Evolutionary conservation across 2,888 invertebrate species (phyloP).

Genomic region (Oxytorus armatus): DNA sequence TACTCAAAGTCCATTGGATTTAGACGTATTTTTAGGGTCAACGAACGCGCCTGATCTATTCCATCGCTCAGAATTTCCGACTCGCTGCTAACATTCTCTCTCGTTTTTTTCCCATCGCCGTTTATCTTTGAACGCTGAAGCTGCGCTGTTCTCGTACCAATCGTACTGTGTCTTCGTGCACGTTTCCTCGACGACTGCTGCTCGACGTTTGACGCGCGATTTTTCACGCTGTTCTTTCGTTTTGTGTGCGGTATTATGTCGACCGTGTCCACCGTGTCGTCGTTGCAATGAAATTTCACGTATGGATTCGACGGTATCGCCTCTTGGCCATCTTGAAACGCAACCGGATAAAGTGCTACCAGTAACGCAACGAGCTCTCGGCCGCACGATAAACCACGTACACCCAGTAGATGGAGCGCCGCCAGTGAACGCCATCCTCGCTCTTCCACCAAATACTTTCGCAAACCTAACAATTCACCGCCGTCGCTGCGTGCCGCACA

Average conservation of each 20-base stretch:
- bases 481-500: conserved; percentile 81
- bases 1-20: conserved; percentile 88
- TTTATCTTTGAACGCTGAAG: conserved; percentile 48
- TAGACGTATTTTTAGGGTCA: conserved; percentile 86
- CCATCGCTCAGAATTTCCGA: conserved; percentile 82
- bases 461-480: conserved; percentile 84
- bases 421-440: conserved; percentile 88
- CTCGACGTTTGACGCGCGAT: conserved; percentile 10
- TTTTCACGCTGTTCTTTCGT: conserved; percentile 69
- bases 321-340: conserved; percentile 40
- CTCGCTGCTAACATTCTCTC: conserved; percentile 77
- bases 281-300: conserved; percentile 77
- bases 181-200: conserved; percentile 49
- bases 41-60: conserved; percentile 86
- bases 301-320: conserved; percentile 74
- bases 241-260: conserved; percentile 79
- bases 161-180: conserved; percentile 48
- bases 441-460: conserved; percentile 86
- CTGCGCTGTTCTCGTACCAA: conserved; percentile 27
- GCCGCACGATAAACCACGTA: conserved; percentile 87
- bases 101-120: conserved; percentile 60
- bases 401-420: conserved; percentile 86
- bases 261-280: conserved; percentile 79
- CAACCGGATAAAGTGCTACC: conserved; percentile 86
- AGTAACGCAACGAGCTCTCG: conserved; percentile 87